Evolutionary conservation across 2,888 invertebrate species (phyloP).

Genomic region (Drosophila recens): DNA sequence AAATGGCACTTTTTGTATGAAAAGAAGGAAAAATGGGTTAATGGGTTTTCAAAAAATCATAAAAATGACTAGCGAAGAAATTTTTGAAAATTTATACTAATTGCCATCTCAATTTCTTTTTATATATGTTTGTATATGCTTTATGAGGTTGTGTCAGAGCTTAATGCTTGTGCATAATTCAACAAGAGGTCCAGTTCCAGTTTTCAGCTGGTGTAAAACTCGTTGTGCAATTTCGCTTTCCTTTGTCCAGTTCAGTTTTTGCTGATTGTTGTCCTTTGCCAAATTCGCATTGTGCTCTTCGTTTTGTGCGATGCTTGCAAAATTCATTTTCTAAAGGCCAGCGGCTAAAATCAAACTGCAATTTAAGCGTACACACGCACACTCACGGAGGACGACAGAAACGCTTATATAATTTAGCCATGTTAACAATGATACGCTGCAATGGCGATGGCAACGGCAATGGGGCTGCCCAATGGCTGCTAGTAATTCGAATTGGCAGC

Average conservation of each 20-base stretch:
- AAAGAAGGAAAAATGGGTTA: no score
- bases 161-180: neutral
- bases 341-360: constrained; percentile 45
- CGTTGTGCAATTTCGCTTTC: neutral
- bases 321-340: constrained; percentile 29
- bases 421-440: constrained; percentile 63
- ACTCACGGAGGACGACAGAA: constrained; percentile 15
- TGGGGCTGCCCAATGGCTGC: constrained; percentile 26
- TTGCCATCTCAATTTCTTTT: no score
- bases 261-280: constrained; percentile 20
- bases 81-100: no score
- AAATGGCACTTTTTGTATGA: no score
- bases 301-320: constrained; percentile 34
- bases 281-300: constrained; percentile 14
- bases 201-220: neutral
- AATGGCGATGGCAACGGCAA: constrained; percentile 19
- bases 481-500: constrained; percentile 64
- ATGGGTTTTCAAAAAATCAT: no score
- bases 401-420: constrained; percentile 65
- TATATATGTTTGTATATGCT: no score
- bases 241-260: constrained; percentile 12
- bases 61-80: no score
- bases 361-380: constrained; percentile 35
- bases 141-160: neutral
- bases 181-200: neutral